Conservation (phyloP, 2,113 vertebrate genomes). For the Rattus rattus region DNA sequence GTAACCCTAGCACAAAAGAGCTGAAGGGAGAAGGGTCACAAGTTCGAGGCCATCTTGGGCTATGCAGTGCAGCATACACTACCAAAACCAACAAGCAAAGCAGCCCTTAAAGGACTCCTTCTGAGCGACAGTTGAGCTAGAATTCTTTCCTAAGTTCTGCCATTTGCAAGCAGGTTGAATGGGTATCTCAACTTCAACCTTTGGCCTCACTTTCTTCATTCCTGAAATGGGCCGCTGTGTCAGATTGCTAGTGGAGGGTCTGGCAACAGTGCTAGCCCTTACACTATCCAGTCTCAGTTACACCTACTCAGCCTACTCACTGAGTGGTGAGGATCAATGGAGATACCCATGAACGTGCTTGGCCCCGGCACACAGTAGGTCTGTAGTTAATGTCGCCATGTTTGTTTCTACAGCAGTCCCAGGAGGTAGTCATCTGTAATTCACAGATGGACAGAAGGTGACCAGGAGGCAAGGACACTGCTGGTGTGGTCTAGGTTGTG, state of each 20-base stretch:
- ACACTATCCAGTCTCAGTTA: too few relatives aligned
- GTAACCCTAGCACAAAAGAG: background rate
- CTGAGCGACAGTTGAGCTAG: background rate
- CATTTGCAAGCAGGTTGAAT: background rate
- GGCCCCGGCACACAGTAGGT: background rate
- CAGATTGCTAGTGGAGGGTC: background rate
- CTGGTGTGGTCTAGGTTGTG: background rate
- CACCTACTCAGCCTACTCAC: background rate
- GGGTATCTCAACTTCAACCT: background rate
- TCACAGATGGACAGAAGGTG: background rate
- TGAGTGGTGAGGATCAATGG: background rate
- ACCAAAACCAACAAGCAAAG: background rate
- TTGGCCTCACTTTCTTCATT: background rate
- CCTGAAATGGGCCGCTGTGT: background rate
- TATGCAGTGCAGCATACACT: too few relatives aligned
- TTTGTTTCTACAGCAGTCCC: background rate
- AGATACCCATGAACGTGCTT: background rate
- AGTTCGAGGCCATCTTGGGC: background rate
- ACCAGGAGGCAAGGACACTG: too few relatives aligned
- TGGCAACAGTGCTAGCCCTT: background rate
- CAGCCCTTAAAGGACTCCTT: background rate
- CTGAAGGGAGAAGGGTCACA: background rate
- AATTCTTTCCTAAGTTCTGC: background rate
- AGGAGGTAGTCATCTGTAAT: background rate
- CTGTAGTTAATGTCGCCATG: background rate